Evolutionary conservation across 1,140 invertebrate genomes (phyloP), one percentile per base, ranked within the genome.

Genomic region (Drosophila ambigua): DNA sequence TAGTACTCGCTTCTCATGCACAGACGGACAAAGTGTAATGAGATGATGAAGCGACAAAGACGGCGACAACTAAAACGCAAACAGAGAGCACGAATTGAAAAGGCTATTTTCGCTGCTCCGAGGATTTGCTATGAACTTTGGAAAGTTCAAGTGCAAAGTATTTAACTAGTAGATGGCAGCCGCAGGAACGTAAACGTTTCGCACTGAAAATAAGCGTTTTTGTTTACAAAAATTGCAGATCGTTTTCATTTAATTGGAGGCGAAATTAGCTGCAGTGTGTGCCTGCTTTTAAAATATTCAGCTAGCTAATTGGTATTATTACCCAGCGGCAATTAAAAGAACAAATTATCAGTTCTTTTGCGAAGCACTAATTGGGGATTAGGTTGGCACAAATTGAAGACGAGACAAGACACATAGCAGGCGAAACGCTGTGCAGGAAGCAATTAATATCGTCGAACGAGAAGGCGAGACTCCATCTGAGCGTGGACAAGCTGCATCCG

Each of bases 341-440:
- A 76, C 59, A 81, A 65, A 79, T 67, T 63, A 61, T 58, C 48
- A 50, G 63, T 45, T 62, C 49, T n/a, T 49, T 45, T 46, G 66
- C 77, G 48, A 64, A 43, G 67, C 57, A 81, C 80, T 84, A 87
- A 84, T 84, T 84, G 80, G 72, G 80, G 79, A 84, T 84, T 85
- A 84, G 74, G 78, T 67, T 66, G 72, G 59, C 39, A 77, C 73
- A 84, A 84, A 81, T 81, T 85, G 64, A 62, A 53, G 72, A 61
- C 61, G 52, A 20, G 15, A n/a, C 24, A 7, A n/a, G 16, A 8
- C n/a, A 23, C 26, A 26, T 50, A 44, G 16, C 26, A 45, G 45
- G 50, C 52, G 51, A n/a, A 46, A 46, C 45, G 46, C 52, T 54
- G 24, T 74, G 66, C 83, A 81, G 82, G 83, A 88, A 76, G 79